phyloP scores from a whole-genome alignment of 2,797 vertebrate species.

The Catamblyrhynchus diadema region DNA sequence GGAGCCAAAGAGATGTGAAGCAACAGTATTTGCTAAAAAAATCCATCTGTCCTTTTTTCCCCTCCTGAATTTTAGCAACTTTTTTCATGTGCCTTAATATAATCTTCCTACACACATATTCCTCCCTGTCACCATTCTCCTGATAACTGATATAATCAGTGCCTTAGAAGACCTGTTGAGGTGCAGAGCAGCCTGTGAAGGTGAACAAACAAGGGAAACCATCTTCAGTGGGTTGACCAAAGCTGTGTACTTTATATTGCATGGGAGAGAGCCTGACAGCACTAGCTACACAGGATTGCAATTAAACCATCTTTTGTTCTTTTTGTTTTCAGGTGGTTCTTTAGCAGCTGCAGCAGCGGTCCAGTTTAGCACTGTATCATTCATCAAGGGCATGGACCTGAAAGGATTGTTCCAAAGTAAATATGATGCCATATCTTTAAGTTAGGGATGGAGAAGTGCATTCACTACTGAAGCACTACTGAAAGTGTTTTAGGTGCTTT shows the following conservation, averaged over 20 bases:
- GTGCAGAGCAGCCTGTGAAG: background rate
- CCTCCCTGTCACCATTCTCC: background rate
- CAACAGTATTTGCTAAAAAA: constrained; percentile 53
- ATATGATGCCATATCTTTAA: background rate
- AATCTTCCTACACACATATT: constrained; percentile 13
- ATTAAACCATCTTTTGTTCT: background rate
- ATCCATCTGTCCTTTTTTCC: constrained; percentile 68
- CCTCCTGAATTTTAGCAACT: constrained; percentile 64
- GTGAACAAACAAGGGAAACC: constrained; percentile 6
- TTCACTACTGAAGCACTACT: background rate
- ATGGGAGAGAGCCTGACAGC: background rate
- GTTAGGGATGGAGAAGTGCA: background rate
- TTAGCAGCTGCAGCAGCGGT: background rate
- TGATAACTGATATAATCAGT: constrained; percentile 24
- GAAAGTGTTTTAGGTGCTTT: background rate
- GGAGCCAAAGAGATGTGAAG: constrained; percentile 70
- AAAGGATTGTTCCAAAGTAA: background rate
- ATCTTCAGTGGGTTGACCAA: background rate
- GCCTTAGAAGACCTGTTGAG: constrained; percentile 18
- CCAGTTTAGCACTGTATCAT: background rate
- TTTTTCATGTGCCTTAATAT: constrained; percentile 51
- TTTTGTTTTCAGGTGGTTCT: background rate
- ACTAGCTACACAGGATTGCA: background rate
- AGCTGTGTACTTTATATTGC: background rate
- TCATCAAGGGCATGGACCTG: background rate